phyloP scores from a whole-genome alignment of 2,797 vertebrate genomes.

The Hozukius guyotensis region DNA sequence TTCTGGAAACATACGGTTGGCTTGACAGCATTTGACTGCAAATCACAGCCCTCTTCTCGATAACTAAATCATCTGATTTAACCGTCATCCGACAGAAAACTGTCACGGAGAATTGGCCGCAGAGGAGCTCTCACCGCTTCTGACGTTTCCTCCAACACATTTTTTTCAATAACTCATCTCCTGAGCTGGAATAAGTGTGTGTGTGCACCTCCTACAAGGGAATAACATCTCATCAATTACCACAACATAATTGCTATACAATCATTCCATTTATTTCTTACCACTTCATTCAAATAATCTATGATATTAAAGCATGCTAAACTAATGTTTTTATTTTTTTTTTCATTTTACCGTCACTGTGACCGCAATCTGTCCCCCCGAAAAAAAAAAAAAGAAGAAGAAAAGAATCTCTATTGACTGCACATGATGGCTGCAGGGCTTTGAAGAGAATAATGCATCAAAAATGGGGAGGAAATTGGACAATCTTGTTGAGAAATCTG shows the following conservation, averaged over 20 bases:
- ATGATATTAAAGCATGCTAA: neutral
- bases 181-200: neutral
- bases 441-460: slow-evolving; percentile 23
- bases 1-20: slow-evolving; percentile 28
- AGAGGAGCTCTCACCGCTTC: slow-evolving; percentile 6
- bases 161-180: slow-evolving; percentile 22
- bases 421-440: slow-evolving; percentile 29
- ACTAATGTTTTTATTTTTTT: slow-evolving; percentile 2
- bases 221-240: neutral
- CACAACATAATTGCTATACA: neutral
- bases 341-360: slow-evolving; percentile 1
- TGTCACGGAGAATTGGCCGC: slow-evolving; percentile 29
- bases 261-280: neutral
- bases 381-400: neutral
- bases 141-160: neutral
- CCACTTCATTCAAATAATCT: neutral
- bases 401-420: slow-evolving; percentile 24
- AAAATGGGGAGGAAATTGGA: slow-evolving; percentile 56
- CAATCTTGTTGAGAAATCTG: slow-evolving; percentile 44
- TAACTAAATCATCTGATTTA: slow-evolving; percentile 43
- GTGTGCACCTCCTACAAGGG: neutral
- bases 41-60: slow-evolving; percentile 22
- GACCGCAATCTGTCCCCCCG: neutral
- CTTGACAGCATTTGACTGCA: slow-evolving; percentile 49
- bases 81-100: slow-evolving; percentile 27